phyloP scores from a whole-genome alignment of 2,797 vertebrate genomes.

The Gallinago stenura region DNA sequence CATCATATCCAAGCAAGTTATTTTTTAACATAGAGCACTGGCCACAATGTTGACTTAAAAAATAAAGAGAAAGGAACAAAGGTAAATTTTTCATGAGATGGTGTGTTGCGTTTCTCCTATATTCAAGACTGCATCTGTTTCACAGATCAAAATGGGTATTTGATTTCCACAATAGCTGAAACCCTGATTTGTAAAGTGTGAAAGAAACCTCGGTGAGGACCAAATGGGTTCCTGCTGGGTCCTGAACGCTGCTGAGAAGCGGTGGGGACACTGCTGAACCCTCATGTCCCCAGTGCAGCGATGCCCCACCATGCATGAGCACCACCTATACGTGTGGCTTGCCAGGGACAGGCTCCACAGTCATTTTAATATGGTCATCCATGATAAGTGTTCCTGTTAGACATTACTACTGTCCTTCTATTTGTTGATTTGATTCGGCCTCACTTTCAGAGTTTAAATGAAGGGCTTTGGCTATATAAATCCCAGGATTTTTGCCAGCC shows the following conservation, averaged over 20 bases:
- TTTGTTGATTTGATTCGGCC: background rate
- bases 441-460: background rate
- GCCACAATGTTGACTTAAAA: background rate
- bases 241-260: background rate
- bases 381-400: background rate
- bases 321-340: fast-evolving
- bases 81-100: background rate
- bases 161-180: background rate
- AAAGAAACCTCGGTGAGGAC: background rate
- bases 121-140: background rate
- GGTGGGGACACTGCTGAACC: background rate
- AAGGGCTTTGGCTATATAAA: background rate
- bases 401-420: background rate
- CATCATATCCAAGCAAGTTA: background rate
- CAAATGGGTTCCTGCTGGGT: background rate
- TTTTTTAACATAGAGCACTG: background rate
- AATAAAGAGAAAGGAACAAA: background rate
- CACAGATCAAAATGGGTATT: background rate
- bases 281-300: fast-evolving
- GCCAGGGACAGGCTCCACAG: background rate
- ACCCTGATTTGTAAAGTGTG: background rate
- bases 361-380: fast-evolving
- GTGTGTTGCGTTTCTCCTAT: background rate
- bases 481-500: background rate
- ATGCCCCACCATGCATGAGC: background rate